These are phyloP conservation scores for Larimichthys polyactis DNA, from an alignment of 2,113 vertebrate genomes.

Conservation along the genomic window DNA sequence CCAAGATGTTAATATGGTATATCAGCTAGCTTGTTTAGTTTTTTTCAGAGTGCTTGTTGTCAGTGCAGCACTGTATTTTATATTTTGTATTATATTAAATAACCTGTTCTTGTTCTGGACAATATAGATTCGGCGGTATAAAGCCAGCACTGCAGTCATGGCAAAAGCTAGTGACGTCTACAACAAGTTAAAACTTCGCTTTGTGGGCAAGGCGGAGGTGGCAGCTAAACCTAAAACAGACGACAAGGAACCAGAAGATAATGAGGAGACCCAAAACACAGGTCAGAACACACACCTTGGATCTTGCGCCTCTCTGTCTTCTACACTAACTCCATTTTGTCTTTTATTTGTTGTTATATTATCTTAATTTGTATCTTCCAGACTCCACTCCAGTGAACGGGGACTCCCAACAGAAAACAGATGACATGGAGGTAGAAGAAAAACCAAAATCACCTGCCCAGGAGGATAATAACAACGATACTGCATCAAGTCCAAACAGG, in stretches of 20 bases:
- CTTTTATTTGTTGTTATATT: neutral
- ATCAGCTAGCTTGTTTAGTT: neutral
- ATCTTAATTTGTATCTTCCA: conserved; percentile 38
- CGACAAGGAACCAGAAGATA: conserved; percentile 80
- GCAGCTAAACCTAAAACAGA: conserved; percentile 85
- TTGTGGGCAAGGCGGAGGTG: conserved; percentile 89
- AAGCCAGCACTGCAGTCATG: conserved; percentile 96
- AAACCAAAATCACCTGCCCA: conserved; percentile 72
- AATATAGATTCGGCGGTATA: conserved; percentile 94
- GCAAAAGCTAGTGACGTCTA: conserved; percentile 95
- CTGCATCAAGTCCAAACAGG: conserved; percentile 77
- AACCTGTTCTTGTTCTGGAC: neutral
- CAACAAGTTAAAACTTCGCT: conserved; percentile 93
- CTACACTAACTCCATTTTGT: neutral
- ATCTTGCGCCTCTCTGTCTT: neutral
- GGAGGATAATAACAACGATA: conserved; percentile 71
- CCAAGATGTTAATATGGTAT: neutral
- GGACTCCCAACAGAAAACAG: conserved; percentile 87
- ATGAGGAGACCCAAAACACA: conserved; percentile 78
- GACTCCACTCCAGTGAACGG: conserved; percentile 91
- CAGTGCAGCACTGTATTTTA: neutral
- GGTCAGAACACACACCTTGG: conserved; percentile 55
- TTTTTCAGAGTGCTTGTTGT: neutral
- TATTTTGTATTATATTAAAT: neutral
- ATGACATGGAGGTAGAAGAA: conserved; percentile 65